These are phyloP conservation scores for Podilymbus podiceps DNA, from an alignment of 2,113 vertebrate genomes.

Conservation along the genomic window DNA sequence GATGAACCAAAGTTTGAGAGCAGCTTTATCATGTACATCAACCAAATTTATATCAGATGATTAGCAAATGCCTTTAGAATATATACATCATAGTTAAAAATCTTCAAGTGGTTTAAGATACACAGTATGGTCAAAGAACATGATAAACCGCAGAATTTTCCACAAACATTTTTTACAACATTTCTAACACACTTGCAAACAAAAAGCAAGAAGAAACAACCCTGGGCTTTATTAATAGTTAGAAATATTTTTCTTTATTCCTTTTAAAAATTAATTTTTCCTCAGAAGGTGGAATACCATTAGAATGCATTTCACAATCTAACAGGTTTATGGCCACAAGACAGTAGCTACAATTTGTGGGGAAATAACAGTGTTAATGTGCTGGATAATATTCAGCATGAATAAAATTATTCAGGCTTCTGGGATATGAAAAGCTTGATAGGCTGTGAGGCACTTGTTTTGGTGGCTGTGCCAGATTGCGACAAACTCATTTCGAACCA, in stretches of 20 bases:
- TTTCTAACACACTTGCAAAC: not conserved
- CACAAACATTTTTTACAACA: not conserved
- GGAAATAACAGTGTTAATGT: not conserved
- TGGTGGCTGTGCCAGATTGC: not conserved
- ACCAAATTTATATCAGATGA: not conserved
- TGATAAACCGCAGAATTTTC: not conserved
- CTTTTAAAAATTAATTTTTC: not conserved
- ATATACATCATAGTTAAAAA: not conserved
- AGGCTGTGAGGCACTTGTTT: not conserved
- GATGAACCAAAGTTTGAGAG: not conserved
- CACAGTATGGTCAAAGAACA: not conserved
- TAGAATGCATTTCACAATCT: constrained; percentile 18
- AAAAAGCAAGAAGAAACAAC: not conserved
- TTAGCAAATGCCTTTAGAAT: not conserved
- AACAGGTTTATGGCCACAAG: not conserved
- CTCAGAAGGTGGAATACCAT: not conserved
- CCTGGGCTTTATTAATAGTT: not conserved
- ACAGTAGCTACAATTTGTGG: not conserved
- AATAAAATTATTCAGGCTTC: constrained; percentile 10
- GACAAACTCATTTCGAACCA: not conserved
- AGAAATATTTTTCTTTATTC: not conserved
- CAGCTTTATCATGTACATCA: not conserved
- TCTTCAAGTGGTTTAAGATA: not conserved
- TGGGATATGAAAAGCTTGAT: constrained; percentile 8
- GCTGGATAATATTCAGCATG: not conserved